Conservation (phyloP, 2,113 vertebrate genomes). For the Salvator merianae region DNA sequence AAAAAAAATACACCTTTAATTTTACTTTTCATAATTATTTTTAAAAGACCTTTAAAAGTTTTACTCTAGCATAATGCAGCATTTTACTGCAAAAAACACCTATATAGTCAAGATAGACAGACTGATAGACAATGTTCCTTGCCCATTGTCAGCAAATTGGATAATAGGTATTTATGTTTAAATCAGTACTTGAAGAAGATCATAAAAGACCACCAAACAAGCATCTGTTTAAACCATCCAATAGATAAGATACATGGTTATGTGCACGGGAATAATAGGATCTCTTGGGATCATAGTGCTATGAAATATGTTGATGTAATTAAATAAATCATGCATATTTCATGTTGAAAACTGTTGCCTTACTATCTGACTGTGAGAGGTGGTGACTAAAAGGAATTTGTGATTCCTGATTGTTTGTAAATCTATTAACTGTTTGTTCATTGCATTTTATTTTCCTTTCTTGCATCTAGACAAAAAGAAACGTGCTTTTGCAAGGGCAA, state of each 20-base stretch:
- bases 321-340: constrained; percentile 3
- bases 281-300: constrained; percentile 30
- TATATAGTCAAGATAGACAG: background rate
- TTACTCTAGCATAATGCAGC: background rate
- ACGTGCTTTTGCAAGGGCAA: constrained; percentile 54
- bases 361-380: constrained; percentile 47
- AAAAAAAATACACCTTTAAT: no score
- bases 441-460: constrained; percentile 58
- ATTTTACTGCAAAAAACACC: background rate
- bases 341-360: constrained; percentile 33
- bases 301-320: constrained; percentile 1
- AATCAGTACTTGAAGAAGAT: background rate
- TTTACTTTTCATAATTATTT: background rate
- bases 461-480: constrained; percentile 42
- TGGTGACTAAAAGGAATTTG: constrained; percentile 53
- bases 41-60: background rate
- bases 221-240: background rate
- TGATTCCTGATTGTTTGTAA: constrained; percentile 48
- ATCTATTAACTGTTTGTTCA: constrained; percentile 32
- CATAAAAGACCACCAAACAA: background rate
- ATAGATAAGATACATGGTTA: background rate
- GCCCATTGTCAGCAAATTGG: background rate
- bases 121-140: background rate
- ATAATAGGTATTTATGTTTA: background rate
- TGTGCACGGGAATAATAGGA: constrained; percentile 25